Base-by-base conservation (phyloP, 2,888 invertebrate species). In the Cheilosia soror region DNA sequence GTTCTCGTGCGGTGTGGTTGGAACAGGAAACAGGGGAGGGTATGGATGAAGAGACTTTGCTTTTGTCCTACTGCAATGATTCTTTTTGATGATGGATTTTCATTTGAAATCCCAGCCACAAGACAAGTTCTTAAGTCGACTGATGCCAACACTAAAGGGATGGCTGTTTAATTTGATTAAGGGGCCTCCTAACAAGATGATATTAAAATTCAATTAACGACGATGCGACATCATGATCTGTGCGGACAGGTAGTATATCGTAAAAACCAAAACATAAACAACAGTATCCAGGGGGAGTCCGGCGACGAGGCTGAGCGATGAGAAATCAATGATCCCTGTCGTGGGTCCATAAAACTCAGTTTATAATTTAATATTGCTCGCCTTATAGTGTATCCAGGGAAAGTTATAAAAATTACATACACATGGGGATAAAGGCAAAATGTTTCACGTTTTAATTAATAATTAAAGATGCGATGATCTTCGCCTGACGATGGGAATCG, bases 351-450 rank as follows among this genome's bases (percentile, higher is more conserved):
- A 73, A 81, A 81, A 81, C 51, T 75, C 15, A 13, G 75, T 65
- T 81, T 81, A 81, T 81, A 65, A 75, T 81, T 81, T 75, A 81
- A 81, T 81, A 76, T 81, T 75, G 75, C 75, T 69, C 69, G 81
- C 69, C 5, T 73, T 68, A 47, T 73, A 55, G 44, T 60, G 40
- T 42, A n/a, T 11, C 63, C 42, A 42, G 66, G 47, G 47, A 73
- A 62, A 73, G 80, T 80, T 80, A 68, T 80, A 80, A 80, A 78
- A 80, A 68, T 33, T 53, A 68, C 65, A 79, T 53, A 25, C 42
- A 15, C 42, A 58, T 20, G 25, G 9, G 9, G 42, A 44, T 44
- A 31, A 62, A 71, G 20, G 62, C 25, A 57, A 37, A 68, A 55
- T 68, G 80, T 47, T 73, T 66, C 62, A 62, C 27, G 66, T 60